Conservation (phyloP, 2,888 invertebrate species). For the Mystacides longicornis region DNA sequence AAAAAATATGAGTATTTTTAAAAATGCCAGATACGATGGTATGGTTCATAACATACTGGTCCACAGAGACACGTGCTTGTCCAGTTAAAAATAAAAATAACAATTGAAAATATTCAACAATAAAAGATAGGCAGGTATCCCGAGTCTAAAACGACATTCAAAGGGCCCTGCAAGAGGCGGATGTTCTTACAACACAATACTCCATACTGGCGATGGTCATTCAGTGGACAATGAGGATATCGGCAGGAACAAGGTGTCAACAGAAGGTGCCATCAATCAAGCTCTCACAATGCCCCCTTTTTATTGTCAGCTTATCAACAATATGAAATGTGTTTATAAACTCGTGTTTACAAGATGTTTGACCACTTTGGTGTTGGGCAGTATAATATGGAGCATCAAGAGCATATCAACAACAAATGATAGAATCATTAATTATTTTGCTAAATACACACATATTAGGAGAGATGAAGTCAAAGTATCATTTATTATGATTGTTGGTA, state of each 20-base stretch:
- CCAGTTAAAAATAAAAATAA: background rate
- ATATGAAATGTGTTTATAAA: constrained; percentile 1
- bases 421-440: too few relatives aligned
- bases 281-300: too few relatives aligned
- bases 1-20: too few relatives aligned
- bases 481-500: too few relatives aligned
- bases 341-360: background rate
- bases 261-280: background rate
- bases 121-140: background rate
- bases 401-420: too few relatives aligned
- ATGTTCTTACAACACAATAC: background rate
- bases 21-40: background rate
- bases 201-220: background rate
- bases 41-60: background rate
- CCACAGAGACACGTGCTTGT: background rate
- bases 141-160: background rate
- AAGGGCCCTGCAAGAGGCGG: background rate
- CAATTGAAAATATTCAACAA: background rate
- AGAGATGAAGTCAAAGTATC: too few relatives aligned
- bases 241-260: background rate
- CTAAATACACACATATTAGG: too few relatives aligned
- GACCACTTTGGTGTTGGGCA: background rate
- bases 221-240: background rate
- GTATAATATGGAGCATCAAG: too few relatives aligned
- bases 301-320: background rate